Evolutionary conservation across 2,113 vertebrate genomes (phyloP), one percentile per base, ranked within the genome.

Genomic region (Talpa occidentalis): DNA sequence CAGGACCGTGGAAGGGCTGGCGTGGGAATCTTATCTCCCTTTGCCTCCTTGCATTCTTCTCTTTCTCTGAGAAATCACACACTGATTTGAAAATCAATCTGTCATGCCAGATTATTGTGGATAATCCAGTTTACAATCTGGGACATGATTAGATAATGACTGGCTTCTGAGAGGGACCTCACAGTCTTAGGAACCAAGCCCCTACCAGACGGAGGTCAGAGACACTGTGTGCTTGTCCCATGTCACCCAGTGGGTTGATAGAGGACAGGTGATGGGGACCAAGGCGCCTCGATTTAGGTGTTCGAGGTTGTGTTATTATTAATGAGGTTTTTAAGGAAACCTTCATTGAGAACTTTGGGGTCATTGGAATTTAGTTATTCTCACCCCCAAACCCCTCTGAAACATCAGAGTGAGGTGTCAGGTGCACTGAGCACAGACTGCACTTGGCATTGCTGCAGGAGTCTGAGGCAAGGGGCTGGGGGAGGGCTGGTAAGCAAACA

Each of bases 231-330:
- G 37, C 44, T 59, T 86, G 32, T 72, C 40, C 19, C 26, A 6
- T 54, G 67, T 60, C 35, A 30, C 26, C 70, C 30, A 21, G 22
- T 21, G 70, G 82, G 40, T 47, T 5, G 11, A 22, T 21, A 54
- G 62, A 91, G 35, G 22, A 1, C 28, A 54, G 40, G 49, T 73
- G 69, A 12, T 49, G 22, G 77, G 62, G 21, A 47, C 56, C 56
- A 59, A 40, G 44, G 32, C 11, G 26, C 37, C 35, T 49, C 49
- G 19, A 67, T 32, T 21, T 84, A 35, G 42, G 10, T 17, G 12
- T 73, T 56, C 73, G 49, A 74, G 82, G n/a, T 60, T 67, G 12
- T 80, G 52, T 76, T 80, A n/a, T 32, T 91, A 52, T 62, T n/a
- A 42, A 60, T 16, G 30, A 87, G 26, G 5, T 35, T 32, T 16